Conservation (phyloP, 2,113 vertebrate species). For the Hippocampus mohnikei region DNA sequence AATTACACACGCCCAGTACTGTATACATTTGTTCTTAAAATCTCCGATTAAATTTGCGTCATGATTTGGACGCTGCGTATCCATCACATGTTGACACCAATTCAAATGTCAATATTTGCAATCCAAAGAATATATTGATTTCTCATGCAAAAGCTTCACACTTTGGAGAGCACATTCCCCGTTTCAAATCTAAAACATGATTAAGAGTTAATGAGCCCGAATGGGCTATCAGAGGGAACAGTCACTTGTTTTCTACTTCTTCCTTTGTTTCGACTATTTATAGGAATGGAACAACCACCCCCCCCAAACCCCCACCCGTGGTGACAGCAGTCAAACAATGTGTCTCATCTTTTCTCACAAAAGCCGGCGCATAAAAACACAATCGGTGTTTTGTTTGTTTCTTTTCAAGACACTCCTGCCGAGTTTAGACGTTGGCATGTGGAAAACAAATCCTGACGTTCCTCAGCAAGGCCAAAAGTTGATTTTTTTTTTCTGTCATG, state of each 20-base stretch:
- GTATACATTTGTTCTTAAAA: too few relatives aligned
- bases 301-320: neutral
- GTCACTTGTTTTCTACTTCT: constrained; percentile 18
- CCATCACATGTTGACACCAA: neutral
- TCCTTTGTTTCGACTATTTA: constrained; percentile 40
- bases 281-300: constrained; percentile 20
- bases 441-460: constrained; percentile 2
- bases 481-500: neutral
- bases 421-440: neutral
- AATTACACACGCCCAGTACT: neutral
- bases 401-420: neutral
- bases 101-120: neutral
- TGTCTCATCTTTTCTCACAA: constrained; percentile 25
- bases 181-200: neutral
- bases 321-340: constrained; percentile 26
- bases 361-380: neutral
- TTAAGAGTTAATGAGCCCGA: constrained; percentile 1
- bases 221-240: neutral
- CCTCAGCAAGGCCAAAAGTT: constrained; percentile 2
- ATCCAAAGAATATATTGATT: neutral
- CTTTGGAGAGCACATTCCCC: neutral
- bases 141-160: neutral
- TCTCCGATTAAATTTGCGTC: neutral
- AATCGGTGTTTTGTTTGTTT: neutral
- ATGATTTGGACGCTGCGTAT: neutral